Evolutionary conservation across 2,797 vertebrate species (phyloP).

Genomic region (Eupleurogrammus muticus): DNA sequence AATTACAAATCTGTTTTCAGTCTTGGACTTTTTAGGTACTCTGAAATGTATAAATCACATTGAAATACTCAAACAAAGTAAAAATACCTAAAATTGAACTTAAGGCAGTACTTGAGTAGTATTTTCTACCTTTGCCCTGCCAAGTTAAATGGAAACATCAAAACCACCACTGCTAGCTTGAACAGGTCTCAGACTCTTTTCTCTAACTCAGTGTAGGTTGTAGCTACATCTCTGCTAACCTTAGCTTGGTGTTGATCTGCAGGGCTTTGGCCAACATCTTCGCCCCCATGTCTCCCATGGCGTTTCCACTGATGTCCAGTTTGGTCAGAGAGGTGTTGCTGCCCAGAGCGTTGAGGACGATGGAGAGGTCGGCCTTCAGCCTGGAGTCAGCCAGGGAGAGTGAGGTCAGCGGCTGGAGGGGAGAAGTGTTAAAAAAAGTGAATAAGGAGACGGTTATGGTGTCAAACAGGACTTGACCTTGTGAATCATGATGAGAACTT

Average conservation of each 20-base stretch:
- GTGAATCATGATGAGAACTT: neutral
- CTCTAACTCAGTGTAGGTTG: neutral
- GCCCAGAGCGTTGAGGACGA: conserved; percentile 95
- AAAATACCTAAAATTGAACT: too few species aligned
- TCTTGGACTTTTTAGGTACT: too few species aligned
- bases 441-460: too few species aligned
- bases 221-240: conserved; percentile 74
- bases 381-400: conserved; percentile 95
- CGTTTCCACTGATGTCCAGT: conserved; percentile 96
- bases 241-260: conserved; percentile 98
- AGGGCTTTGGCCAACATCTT: conserved; percentile 98
- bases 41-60: too few species aligned
- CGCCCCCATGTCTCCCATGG: conserved; percentile 97
- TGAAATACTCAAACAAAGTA: too few species aligned
- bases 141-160: too few species aligned
- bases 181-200: neutral
- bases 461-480: too few species aligned
- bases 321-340: conserved; percentile 94
- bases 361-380: conserved; percentile 93
- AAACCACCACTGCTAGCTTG: too few species aligned
- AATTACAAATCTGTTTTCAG: too few species aligned
- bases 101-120: too few species aligned
- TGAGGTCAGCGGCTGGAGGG: conserved; percentile 89
- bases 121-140: too few species aligned
- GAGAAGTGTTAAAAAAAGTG: neutral